phyloP scores from a whole-genome alignment of 2,797 vertebrate genomes.

The Alosa sapidissima region DNA sequence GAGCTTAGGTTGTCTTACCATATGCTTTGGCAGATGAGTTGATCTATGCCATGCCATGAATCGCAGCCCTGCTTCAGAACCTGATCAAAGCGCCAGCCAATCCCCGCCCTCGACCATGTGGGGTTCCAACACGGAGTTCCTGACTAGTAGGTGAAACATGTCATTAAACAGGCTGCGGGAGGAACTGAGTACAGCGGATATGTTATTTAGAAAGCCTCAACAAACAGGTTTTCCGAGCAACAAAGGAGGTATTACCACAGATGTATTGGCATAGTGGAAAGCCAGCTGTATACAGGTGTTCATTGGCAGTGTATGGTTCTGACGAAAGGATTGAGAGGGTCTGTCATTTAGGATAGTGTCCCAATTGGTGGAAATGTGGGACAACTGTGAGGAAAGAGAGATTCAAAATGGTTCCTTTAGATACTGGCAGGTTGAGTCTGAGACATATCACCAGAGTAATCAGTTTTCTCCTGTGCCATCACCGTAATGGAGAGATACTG shows the following conservation, averaged over 20 bases:
- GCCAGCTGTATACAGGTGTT: not conserved
- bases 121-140: not conserved
- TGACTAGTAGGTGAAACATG: slow-evolving; percentile 3
- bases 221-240: not conserved
- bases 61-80: slow-evolving; percentile 1
- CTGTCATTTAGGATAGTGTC: not conserved
- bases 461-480: not conserved
- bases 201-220: not conserved
- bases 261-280: not conserved
- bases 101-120: not conserved
- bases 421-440: not conserved
- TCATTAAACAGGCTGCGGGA: not conserved
- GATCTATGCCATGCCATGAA: not conserved
- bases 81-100: slow-evolving; percentile 4
- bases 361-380: not conserved
- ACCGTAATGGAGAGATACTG: not conserved
- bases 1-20: slow-evolving; percentile 15
- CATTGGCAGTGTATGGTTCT: not conserved
- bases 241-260: not conserved
- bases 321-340: not conserved
- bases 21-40: slow-evolving; percentile 8
- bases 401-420: not conserved
- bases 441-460: not conserved
- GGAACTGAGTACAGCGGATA: not conserved
- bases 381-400: not conserved